A percentile compares a stretch with the other conserved stretches of the same genome.
Evolutionary conservation across 2,113 vertebrate genomes (phyloP).

Genomic region (Gobio gobio): DNA sequence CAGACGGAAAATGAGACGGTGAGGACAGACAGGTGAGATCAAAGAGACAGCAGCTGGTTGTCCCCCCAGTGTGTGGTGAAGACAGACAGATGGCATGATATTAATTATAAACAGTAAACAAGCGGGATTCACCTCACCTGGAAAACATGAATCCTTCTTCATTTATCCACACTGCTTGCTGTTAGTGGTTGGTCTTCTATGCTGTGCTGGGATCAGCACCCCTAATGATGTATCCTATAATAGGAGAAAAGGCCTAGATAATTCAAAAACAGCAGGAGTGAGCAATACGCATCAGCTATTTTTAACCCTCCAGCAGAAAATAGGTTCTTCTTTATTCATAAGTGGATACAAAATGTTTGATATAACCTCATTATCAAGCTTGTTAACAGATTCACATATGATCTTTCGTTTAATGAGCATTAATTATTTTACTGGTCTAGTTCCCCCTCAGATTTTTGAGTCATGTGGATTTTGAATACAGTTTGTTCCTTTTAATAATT

Average conservation of each 20-base stretch:
- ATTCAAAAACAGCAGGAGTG: not conserved
- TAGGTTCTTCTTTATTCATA: not conserved
- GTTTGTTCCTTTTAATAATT: not conserved
- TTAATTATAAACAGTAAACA: conserved; percentile 74
- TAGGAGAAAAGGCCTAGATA: not conserved
- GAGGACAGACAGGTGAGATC: conserved; percentile 67
- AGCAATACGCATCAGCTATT: not conserved
- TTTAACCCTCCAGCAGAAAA: not conserved
- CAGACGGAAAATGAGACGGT: conserved; percentile 34
- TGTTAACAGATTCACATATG: not conserved
- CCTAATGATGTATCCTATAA: conserved; percentile 18
- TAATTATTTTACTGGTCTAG: not conserved
- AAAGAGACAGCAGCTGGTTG: conserved; percentile 72
- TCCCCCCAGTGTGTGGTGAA: conserved; percentile 57
- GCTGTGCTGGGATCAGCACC: not conserved
- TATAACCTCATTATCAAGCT: conserved; percentile 20
- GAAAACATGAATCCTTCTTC: conserved; percentile 45
- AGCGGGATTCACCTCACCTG: conserved; percentile 63
- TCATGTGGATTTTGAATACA: not conserved
- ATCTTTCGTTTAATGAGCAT: conserved; percentile 3
- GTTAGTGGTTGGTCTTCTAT: not conserved
- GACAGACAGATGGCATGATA: conserved; percentile 70
- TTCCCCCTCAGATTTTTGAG: not conserved
- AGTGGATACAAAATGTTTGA: conserved; percentile 22
- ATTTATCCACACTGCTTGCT: conserved; percentile 3